Conservation (phyloP, 2,113 vertebrate genomes). For the Pogona vitticeps region DNA sequence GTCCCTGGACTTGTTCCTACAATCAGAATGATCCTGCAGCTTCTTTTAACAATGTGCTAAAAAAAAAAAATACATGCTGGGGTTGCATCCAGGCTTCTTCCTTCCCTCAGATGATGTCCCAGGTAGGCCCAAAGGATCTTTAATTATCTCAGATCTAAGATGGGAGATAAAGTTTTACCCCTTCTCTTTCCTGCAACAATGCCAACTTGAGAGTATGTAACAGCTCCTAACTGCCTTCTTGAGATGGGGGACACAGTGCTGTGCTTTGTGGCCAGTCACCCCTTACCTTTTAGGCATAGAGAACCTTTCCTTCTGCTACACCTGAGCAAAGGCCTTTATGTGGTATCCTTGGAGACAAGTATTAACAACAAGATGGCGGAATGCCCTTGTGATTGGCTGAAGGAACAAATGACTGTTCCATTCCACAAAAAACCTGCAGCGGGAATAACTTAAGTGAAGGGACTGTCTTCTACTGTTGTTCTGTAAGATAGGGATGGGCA, state of each 20-base stretch:
- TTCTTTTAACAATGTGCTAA: not conserved
- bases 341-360: slow-evolving; percentile 15
- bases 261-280: not conserved
- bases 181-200: not conserved
- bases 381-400: slow-evolving; percentile 10
- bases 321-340: not conserved
- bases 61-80: not conserved
- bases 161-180: not conserved
- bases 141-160: not conserved
- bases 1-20: no score
- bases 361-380: slow-evolving; percentile 3
- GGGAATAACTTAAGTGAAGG: not conserved
- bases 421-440: slow-evolving; percentile 3
- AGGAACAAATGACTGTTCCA: slow-evolving; percentile 1
- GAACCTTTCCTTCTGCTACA: not conserved
- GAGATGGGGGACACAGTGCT: not conserved
- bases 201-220: not conserved
- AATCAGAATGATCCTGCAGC: not conserved
- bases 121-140: not conserved
- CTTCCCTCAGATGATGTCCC: not conserved
- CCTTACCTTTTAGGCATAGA: not conserved
- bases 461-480: no score
- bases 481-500: not conserved
- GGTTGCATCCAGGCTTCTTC: not conserved
- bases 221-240: not conserved